A percentile compares a stretch with the other conserved stretches of the same genome.
phyloP scores from a whole-genome alignment of 2,113 vertebrate species.

The Pongo abelii region DNA sequence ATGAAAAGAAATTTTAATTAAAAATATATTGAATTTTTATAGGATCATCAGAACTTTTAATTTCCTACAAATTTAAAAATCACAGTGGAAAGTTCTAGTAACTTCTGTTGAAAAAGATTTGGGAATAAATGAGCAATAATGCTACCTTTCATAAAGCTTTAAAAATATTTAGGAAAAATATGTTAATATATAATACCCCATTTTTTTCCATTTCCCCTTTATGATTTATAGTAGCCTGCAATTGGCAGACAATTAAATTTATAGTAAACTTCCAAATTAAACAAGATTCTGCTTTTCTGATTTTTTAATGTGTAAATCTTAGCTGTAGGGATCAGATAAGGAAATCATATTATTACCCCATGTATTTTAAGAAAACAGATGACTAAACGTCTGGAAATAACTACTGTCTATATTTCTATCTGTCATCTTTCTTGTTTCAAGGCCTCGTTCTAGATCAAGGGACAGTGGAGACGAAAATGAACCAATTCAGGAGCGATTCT shows the following conservation, averaged over 20 bases:
- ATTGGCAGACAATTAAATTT: neutral
- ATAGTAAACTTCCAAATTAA: neutral
- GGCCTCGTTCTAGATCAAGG: slow-evolving; percentile 95
- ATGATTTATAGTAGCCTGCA: neutral
- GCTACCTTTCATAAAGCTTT: neutral
- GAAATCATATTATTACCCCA: neutral
- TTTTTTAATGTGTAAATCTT: neutral
- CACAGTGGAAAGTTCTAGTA: slow-evolving; percentile 9
- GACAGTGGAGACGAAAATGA: slow-evolving; percentile 98
- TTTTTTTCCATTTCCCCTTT: neutral
- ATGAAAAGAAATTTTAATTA: slow-evolving; percentile 49
- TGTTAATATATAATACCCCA: neutral
- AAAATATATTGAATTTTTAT: slow-evolving; percentile 7
- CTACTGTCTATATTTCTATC: neutral
- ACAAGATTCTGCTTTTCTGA: neutral
- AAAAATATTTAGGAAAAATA: neutral
- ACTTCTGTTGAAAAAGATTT: neutral
- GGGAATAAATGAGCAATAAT: slow-evolving; percentile 19
- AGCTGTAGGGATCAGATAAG: neutral
- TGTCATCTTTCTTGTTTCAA: slow-evolving; percentile 79
- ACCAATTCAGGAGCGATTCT: slow-evolving; percentile 98
- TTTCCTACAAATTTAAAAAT: slow-evolving; percentile 39
- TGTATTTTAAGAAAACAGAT: neutral
- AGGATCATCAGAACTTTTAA: slow-evolving; percentile 9
- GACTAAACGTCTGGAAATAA: neutral